Base-by-base conservation (phyloP, 2,113 vertebrate species). In the Oplegnathus fasciatus region DNA sequence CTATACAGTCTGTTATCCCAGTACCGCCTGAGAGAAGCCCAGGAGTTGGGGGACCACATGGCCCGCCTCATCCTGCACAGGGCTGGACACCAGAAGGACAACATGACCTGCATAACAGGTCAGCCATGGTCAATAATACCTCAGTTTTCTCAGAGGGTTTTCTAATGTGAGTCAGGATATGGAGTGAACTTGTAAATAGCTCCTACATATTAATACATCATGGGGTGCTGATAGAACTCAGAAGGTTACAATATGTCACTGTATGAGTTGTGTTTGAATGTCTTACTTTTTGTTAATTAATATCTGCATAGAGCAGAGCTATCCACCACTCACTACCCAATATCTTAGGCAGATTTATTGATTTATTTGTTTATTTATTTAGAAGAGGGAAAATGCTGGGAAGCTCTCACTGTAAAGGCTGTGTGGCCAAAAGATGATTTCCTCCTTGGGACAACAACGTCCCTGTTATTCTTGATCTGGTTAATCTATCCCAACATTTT, bases 31-130 rank as follows among this genome's bases (percentile, higher is more conserved):
- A 94, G 93, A 81, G 97, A 99, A 73, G 98, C 98, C 62, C 97
- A 98, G 91, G 97, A 96, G 52, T 91, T 99, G 10, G 97, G 97
- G 71, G 98, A 99, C 93, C 95, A 96, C 88, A 93, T 99, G 86
- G 97, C 96, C 26, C 91, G 79, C 64, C 91, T 96, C 68, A 88
- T 98, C 67, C 93, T 97, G 52, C 93, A 89, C 40, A 90, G 89
- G 44, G 91, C 94, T 4, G 92, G 87, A 28, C 84, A 95, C 5
- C 93, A 84, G 64, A 60, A 85, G 46, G 42, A 91, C 32, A 68
- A 69, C 14, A 61, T 22, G 13, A 84, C 91, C 52, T 75, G 81
- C 17, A 71, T 76, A 61, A 88, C 90, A 89, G 96, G 94, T 97
- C 94, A 78, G 94, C 15, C 14, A 10, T 65, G 7, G 3, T 34